Percentiles rank a stretch among this genome's conserved stretches.
These are phyloP conservation scores for Ctenochaetus hawaiiensis DNA, from an alignment of 2,797 vertebrate species.

Conservation along the genomic window DNA sequence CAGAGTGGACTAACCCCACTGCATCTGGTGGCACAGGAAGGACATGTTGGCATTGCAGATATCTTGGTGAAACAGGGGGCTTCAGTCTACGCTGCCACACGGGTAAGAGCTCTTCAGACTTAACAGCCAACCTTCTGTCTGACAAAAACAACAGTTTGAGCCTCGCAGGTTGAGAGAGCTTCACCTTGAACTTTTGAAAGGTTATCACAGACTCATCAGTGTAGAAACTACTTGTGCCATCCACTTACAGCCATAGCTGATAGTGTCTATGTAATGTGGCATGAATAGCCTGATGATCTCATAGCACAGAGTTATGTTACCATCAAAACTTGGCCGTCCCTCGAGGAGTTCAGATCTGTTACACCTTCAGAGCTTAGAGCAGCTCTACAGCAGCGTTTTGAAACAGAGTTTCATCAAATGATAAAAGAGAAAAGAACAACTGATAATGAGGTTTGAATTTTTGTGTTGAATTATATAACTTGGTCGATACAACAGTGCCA, in stretches of 20 bases:
- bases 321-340: constrained; percentile 22
- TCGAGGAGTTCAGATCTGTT: background rate
- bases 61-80: constrained; percentile 94
- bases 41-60: constrained; percentile 93
- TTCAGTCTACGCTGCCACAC: constrained; percentile 90
- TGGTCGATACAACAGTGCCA: too few relatives aligned
- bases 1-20: constrained; percentile 96
- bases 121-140: background rate
- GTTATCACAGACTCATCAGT: constrained; percentile 10
- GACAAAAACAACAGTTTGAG: background rate
- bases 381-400: background rate
- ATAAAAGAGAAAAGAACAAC: background rate
- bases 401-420: background rate
- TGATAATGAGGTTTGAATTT: background rate
- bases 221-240: constrained; percentile 17
- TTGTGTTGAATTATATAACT: too few relatives aligned
- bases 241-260: constrained; percentile 7
- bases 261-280: constrained; percentile 51
- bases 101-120: constrained; percentile 83
- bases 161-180: background rate
- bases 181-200: background rate
- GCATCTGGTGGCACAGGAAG: constrained; percentile 96
- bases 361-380: background rate
- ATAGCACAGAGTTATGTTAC: constrained; percentile 40
- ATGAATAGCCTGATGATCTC: constrained; percentile 43